Percentiles rank a stretch among this genome's conserved stretches.
Conservation (phyloP, 2,113 vertebrate genomes). For the Callipepla californica region DNA sequence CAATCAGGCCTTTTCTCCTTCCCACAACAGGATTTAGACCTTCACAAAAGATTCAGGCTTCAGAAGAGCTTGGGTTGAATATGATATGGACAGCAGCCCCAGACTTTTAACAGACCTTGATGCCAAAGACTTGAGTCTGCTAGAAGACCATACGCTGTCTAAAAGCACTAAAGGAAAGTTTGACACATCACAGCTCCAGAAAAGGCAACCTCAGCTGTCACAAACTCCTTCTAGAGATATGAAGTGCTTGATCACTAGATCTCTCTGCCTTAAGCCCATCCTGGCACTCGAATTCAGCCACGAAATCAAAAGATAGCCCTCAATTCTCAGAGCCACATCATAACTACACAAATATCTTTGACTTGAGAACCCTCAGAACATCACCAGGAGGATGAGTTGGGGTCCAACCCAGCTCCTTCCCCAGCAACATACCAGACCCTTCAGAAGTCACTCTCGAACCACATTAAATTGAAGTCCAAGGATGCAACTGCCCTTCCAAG, state of each 20-base stretch:
- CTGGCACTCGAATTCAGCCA: background rate
- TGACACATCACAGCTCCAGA: background rate
- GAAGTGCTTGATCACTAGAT: background rate
- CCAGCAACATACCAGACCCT: background rate
- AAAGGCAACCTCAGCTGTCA: background rate
- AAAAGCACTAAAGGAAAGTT: background rate
- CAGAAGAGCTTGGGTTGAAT: background rate
- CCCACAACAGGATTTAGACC: background rate
- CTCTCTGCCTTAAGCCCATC: background rate
- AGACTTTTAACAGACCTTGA: background rate
- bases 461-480: background rate
- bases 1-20: background rate
- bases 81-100: background rate
- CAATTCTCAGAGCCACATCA: background rate
- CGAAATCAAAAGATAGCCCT: background rate
- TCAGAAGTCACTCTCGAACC: background rate
- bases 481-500: background rate
- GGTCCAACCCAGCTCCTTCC: background rate
- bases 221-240: background rate
- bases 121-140: background rate
- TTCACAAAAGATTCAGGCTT: background rate
- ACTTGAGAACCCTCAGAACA: background rate
- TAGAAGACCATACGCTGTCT: background rate
- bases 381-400: background rate
- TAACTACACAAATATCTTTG: fast-evolving